Conservation (phyloP, 2,113 vertebrate genomes). For the Zapornia atra region DNA sequence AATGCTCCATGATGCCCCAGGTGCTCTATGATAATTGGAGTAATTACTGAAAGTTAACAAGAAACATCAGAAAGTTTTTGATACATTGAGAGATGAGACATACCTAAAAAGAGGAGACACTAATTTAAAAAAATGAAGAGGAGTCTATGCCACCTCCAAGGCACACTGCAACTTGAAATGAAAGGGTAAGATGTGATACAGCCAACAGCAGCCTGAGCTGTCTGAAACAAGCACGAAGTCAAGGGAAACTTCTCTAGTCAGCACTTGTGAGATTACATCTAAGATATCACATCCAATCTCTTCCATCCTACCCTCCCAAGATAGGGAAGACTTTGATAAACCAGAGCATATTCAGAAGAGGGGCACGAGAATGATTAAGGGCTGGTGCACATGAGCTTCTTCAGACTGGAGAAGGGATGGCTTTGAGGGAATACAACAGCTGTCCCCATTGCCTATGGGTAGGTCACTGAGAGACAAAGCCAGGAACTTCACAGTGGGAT, state of each 20-base stretch:
- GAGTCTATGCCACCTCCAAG: neutral
- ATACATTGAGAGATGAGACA: neutral
- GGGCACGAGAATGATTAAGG: neutral
- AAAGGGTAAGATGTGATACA: neutral
- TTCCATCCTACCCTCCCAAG: too few species aligned
- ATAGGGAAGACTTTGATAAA: neutral
- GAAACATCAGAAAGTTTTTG: neutral
- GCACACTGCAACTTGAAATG: neutral
- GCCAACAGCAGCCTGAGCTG: neutral
- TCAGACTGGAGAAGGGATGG: neutral
- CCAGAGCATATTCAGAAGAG: neutral
- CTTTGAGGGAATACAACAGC: neutral
- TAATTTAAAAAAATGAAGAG: neutral
- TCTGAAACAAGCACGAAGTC: neutral
- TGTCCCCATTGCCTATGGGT: accelerated
- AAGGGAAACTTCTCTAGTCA: too few species aligned
- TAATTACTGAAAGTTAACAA: neutral
- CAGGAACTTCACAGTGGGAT: neutral
- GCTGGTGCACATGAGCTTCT: accelerated
- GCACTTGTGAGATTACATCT: neutral
- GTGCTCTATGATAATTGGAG: accelerated
- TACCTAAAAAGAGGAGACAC: neutral
- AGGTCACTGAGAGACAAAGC: accelerated
- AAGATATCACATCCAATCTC: neutral
- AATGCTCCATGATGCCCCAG: neutral